Percentiles rank a stretch among this genome's conserved stretches.
phyloP scores from a whole-genome alignment of 2,113 vertebrate genomes.

The Rhodinocichla rosea region DNA sequence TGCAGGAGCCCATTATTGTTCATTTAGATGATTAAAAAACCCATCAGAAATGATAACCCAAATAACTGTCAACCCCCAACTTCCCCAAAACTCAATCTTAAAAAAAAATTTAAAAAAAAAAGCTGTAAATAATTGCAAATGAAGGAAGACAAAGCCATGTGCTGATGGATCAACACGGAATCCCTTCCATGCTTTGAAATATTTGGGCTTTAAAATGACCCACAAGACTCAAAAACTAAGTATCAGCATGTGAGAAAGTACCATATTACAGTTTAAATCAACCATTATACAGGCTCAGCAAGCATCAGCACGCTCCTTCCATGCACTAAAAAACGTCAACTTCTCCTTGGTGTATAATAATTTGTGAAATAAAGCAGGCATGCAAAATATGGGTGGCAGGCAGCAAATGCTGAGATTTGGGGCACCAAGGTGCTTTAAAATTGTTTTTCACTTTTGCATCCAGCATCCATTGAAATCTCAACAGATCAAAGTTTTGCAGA shows the following conservation, averaged over 20 bases:
- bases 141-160: neutral
- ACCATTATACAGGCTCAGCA: constrained; percentile 61
- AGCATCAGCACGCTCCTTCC: constrained; percentile 29
- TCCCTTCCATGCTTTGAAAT: neutral
- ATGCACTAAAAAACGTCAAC: constrained; percentile 21
- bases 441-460: constrained; percentile 55
- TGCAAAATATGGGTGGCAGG: constrained; percentile 51
- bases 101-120: neutral
- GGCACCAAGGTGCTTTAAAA: constrained; percentile 66
- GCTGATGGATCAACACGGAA: neutral
- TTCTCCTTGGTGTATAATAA: constrained; percentile 47
- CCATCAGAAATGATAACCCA: neutral
- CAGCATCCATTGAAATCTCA: constrained; percentile 64
- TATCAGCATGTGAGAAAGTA: constrained; percentile 30
- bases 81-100: neutral
- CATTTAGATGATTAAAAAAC: neutral
- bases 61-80: neutral
- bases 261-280: constrained; percentile 58
- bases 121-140: neutral
- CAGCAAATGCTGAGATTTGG: constrained; percentile 32
- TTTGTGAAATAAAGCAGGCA: constrained; percentile 54
- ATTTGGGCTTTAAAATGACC: constrained; percentile 54
- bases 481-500: constrained; percentile 79
- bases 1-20: neutral
- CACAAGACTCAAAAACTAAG: constrained; percentile 56